Base-by-base conservation (phyloP, 2,888 invertebrate species). In the Spisula solida region DNA sequence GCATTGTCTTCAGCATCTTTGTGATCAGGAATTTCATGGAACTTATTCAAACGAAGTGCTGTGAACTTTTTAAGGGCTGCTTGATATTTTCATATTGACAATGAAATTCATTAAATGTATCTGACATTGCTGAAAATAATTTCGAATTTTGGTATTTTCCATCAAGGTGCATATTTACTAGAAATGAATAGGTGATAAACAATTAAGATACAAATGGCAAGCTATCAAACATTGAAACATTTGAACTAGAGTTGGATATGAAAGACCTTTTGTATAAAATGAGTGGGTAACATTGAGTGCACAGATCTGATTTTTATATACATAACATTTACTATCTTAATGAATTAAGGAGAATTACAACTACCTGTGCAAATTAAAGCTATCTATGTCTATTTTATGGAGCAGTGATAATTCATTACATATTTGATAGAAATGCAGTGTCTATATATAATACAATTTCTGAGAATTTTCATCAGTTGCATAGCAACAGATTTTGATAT, bases 401-500 rank as follows among this genome's bases (percentile, higher is more conserved):
- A 34, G 34, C 31, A 75, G 16, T 75, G 18, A 34, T 75, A 18
- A 34, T 31, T 34, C 31, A 16, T 16, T 34, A 34, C 34, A 75
- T 34, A 75, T 66, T 66, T 75, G 16, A 75, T 34, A 75, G 16
- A 75, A 75, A 75, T 75, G 34, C 34, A 31, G 25, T 66, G n/a
- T 25, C n/a, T 25, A 75, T 60, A 18, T 41, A n/a, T 60, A 60
- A 25, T 31, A 34, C 16, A 34, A 31, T 16, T 31, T 70, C 75
- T 31, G 29, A 75, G 75, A 75, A 34, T 16, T 75, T 75, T 75
- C 31, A 18, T 18, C 34, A 34, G 75, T 75, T 75, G 75, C 75
- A 75, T 75, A 75, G 75, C 34, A 31, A 75, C 31, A 25, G 31
- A 75, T n/a, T 41, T 66, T 66, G 60, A 66, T 12, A 66, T 66